These are phyloP conservation scores for Caenorhabditis macrosperma DNA, from an alignment of 2,888 invertebrate genomes.

Conservation along the genomic window DNA sequence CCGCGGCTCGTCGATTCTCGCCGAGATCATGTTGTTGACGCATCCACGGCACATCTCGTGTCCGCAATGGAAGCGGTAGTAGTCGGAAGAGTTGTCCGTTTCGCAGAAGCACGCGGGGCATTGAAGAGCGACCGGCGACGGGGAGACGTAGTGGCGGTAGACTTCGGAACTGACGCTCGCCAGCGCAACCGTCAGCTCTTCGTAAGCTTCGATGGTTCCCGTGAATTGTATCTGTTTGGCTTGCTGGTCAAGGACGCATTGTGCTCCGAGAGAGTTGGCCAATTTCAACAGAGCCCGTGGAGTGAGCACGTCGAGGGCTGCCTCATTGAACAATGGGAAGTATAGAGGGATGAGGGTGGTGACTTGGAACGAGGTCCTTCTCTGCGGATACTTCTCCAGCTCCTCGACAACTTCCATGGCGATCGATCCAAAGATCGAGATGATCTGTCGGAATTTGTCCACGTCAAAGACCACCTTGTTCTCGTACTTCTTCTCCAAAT, in stretches of 20 bases:
- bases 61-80: conserved; percentile 27
- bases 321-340: conserved; percentile 9
- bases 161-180: not conserved
- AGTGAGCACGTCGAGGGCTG: not conserved
- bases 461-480: conserved; percentile 15
- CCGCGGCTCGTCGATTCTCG: not conserved
- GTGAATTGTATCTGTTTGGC: not conserved
- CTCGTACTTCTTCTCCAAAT: not conserved
- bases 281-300: not conserved
- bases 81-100: not conserved
- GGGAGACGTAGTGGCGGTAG: not conserved
- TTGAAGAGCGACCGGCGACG: not conserved
- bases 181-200: not conserved
- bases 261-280: not conserved
- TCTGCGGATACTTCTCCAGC: not conserved
- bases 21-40: not conserved
- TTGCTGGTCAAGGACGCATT: not conserved
- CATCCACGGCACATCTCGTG: conserved; percentile 32
- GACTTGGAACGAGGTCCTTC: not conserved
- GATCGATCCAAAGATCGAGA: not conserved
- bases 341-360: not conserved
- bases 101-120: conserved; percentile 3
- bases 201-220: conserved; percentile 11
- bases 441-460: conserved; percentile 7
- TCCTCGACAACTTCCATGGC: not conserved